These are phyloP conservation scores for Drosophila kikkawai DNA, from an alignment of 1,140 invertebrate species.

Conservation along the genomic window DNA sequence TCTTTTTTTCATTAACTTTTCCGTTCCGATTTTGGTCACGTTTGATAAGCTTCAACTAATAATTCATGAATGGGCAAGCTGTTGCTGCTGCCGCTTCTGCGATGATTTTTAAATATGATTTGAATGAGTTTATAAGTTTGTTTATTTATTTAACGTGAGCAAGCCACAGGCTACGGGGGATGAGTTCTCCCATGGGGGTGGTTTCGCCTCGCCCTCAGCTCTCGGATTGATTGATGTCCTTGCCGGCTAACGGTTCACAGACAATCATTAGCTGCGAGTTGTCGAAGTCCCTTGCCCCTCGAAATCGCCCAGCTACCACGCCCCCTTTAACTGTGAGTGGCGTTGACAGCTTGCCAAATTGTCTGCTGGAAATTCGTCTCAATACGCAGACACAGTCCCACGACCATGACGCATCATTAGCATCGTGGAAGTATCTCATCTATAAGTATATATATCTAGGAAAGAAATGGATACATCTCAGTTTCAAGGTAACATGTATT, in stretches of 20 bases:
- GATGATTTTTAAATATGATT: constrained; percentile 83
- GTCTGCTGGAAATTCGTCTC: constrained; percentile 60
- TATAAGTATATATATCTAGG: background rate
- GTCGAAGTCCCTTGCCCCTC: constrained; percentile 33
- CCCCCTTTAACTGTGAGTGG: constrained; percentile 56
- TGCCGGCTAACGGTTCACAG: constrained; percentile 59
- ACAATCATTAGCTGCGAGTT: constrained; percentile 74
- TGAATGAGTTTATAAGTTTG: constrained; percentile 81
- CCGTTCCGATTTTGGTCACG: constrained; percentile 73
- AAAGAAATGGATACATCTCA: background rate
- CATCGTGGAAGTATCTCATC: constrained; percentile 27
- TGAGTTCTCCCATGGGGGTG: constrained; percentile 24
- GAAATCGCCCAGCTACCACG: constrained; percentile 42
- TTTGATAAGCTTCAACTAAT: constrained; percentile 79
- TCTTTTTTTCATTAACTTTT: constrained; percentile 68
- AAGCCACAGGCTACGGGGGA: background rate
- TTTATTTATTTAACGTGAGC: constrained; percentile 72
- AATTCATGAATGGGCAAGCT: constrained; percentile 79
- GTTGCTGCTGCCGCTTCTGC: constrained; percentile 50
- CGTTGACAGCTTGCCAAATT: constrained; percentile 80
- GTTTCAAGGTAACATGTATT: background rate
- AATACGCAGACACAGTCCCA: constrained; percentile 24
- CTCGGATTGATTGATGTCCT: constrained; percentile 76
- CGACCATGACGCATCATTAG: constrained; percentile 67
- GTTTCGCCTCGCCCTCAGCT: constrained; percentile 40